These are phyloP conservation scores for Drosophila barbarae DNA, from an alignment of 2,888 invertebrate species.

Conservation along the genomic window DNA sequence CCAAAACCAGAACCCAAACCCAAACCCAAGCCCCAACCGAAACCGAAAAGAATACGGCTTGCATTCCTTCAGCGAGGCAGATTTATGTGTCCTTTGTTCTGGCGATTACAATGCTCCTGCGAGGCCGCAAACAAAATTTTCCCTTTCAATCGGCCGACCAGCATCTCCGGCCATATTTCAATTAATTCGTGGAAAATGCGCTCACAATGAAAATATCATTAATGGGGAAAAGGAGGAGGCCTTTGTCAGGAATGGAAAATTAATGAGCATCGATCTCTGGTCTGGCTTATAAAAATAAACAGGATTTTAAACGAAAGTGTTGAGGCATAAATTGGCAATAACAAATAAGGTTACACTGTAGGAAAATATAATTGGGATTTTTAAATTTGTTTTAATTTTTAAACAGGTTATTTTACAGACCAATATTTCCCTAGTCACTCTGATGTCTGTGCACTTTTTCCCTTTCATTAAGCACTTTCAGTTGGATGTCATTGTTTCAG, in stretches of 20 bases:
- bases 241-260: conserved; percentile 14
- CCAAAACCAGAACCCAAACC: conserved; percentile 36
- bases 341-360: background rate
- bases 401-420: background rate
- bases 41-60: conserved; percentile 30
- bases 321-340: background rate
- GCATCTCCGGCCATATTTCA: conserved; percentile 54
- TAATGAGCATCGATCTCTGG: conserved; percentile 23
- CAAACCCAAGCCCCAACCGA: conserved; percentile 4
- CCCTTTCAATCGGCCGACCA: conserved; percentile 58
- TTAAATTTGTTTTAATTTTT: background rate
- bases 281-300: conserved; percentile 1
- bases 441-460: conserved; percentile 50
- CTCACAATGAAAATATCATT: conserved; percentile 55
- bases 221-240: conserved; percentile 22
- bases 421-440: conserved; percentile 34
- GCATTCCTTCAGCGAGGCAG: conserved; percentile 44
- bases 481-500: conserved; percentile 33
- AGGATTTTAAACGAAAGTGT: background rate
- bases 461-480: conserved; percentile 62
- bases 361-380: too few relatives aligned
- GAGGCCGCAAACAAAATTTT: conserved; percentile 55
- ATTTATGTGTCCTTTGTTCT: conserved; percentile 67
- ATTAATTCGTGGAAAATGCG: conserved; percentile 59
- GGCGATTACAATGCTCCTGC: conserved; percentile 56